Evolutionary conservation across 2,113 vertebrate genomes (phyloP).

Genomic region (Conger conger): DNA sequence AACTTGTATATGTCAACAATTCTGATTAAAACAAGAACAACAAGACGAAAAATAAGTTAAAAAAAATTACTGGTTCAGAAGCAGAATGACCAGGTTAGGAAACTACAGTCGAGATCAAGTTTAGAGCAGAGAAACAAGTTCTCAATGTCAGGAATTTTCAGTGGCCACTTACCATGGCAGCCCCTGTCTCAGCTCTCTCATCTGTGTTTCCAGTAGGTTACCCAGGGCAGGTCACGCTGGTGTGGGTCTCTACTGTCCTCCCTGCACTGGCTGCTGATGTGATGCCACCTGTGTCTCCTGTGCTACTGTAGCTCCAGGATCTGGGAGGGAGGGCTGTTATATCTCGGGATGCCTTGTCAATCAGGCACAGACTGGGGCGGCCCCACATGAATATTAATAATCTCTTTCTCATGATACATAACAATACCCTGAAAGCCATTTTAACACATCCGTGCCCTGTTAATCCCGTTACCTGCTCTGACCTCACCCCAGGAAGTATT

Average conservation of each 20-base stretch:
- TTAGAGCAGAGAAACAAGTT: background rate
- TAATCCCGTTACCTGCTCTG: slow-evolving; percentile 5
- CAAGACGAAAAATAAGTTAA: background rate
- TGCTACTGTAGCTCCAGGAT: too few species aligned
- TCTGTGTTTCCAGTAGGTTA: slow-evolving; percentile 14
- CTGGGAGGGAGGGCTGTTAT: background rate
- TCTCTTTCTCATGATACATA: background rate
- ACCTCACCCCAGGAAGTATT: slow-evolving; percentile 13
- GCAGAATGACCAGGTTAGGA: background rate
- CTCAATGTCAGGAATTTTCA: background rate
- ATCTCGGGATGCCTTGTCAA: slow-evolving; percentile 12
- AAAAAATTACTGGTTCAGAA: background rate
- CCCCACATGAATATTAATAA: background rate
- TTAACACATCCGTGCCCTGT: background rate
- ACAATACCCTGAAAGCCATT: background rate
- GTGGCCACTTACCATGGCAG: background rate
- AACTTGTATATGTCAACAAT: too few species aligned
- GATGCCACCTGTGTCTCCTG: background rate
- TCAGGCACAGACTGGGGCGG: slow-evolving; percentile 13
- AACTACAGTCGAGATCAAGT: background rate
- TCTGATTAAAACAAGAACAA: background rate
- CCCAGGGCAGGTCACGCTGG: background rate
- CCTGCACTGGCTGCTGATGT: background rate
- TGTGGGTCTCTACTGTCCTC: background rate
- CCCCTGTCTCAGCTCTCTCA: background rate